These are phyloP conservation scores for Phalloptychus januarius DNA, from an alignment of 2,797 vertebrate genomes.

Conservation along the genomic window DNA sequence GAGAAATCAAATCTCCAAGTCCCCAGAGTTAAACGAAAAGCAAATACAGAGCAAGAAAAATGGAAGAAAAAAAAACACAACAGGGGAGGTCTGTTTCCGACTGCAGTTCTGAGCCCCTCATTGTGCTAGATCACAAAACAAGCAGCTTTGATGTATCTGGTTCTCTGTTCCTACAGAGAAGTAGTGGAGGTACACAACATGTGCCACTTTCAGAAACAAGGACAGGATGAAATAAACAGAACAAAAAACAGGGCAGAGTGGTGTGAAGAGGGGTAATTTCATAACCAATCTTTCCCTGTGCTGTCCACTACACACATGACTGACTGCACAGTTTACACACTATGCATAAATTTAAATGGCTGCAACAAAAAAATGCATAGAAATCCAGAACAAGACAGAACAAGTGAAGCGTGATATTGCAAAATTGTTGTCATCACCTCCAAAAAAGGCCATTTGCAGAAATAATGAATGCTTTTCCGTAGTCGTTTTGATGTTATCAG, in stretches of 20 bases:
- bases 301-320: background rate
- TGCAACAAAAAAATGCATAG: background rate
- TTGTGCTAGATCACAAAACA: constrained; percentile 56
- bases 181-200: constrained; percentile 61
- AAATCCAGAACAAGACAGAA: background rate
- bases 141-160: constrained; percentile 66
- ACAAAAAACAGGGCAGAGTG: constrained; percentile 1
- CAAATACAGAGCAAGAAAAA: constrained; percentile 32
- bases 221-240: constrained; percentile 34
- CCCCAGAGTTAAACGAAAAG: constrained; percentile 28
- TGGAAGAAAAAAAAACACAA: background rate
- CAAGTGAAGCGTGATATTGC: background rate
- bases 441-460: constrained; percentile 25
- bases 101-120: constrained; percentile 51
- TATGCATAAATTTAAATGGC: background rate
- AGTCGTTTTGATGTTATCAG: constrained; percentile 22
- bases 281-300: background rate
- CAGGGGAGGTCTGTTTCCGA: constrained; percentile 61
- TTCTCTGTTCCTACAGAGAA: constrained; percentile 38
- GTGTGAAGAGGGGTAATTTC: constrained; percentile 26
- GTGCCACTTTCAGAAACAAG: constrained; percentile 38
- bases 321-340: background rate
- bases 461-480: background rate
- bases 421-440: constrained; percentile 1
- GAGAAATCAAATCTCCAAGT: constrained; percentile 21